A percentile compares a stretch with the other conserved stretches of the same genome.
Evolutionary conservation across 2,888 invertebrate genomes (phyloP).

Genomic region (Deilephila porcellus): DNA sequence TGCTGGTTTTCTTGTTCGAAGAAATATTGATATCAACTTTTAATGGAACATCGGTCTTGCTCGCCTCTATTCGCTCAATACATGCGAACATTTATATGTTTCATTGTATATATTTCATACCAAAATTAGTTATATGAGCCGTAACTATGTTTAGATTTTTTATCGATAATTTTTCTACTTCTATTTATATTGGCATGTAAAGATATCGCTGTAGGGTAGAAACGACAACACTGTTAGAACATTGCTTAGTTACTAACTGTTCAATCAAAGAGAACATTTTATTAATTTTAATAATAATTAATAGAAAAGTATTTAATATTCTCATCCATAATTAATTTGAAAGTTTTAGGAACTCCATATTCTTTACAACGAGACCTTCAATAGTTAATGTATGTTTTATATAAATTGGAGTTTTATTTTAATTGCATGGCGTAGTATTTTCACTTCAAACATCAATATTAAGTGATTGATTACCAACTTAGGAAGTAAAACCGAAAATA

Average conservation of each 20-base stretch:
- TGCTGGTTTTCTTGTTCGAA: no score
- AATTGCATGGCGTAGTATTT: conserved; percentile 33
- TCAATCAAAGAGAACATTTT: not conserved
- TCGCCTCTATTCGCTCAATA: no score
- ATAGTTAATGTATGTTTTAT: not conserved
- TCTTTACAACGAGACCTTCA: not conserved
- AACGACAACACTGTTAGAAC: not conserved
- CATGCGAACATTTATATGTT: no score
- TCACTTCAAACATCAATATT: conserved; percentile 50
- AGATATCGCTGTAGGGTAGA: not conserved
- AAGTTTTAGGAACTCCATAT: not conserved
- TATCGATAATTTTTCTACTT: not conserved
- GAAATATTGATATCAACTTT: no score
- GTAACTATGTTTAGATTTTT: not conserved
- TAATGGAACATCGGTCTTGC: no score
- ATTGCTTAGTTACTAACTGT: not conserved
- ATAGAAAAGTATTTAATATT: not conserved
- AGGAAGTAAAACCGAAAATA: not conserved
- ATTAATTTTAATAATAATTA: not conserved
- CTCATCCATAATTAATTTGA: not conserved
- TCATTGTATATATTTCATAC: not conserved
- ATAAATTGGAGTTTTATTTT: conserved; percentile 3
- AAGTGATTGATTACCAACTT: conserved; percentile 20
- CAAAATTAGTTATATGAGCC: not conserved
- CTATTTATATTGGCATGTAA: not conserved